Base-by-base conservation (phyloP, 2,113 vertebrate genomes). In the Chauna torquata region DNA sequence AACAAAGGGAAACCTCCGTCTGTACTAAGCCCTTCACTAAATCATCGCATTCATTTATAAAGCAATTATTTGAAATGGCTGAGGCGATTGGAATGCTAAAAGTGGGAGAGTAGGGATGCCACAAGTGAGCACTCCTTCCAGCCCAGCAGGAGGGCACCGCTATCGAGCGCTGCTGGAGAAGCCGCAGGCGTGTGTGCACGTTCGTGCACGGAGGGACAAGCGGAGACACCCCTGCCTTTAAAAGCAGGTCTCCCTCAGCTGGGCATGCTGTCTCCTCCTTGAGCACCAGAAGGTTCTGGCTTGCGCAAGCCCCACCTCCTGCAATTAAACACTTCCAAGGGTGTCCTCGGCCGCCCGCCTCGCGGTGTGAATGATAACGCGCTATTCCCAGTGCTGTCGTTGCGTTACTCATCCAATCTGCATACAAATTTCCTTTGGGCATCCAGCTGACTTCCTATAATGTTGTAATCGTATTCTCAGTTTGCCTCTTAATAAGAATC, bases 401-500 rank as follows among this genome's bases (percentile, higher is more conserved):
- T 20, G 76, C 68, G 38, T 88, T 16, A 11, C 58, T 65, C 85
- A 79, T 65, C 88, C 84, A 30, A 82, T 87, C 92, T 92, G 78
- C 95, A 94, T 40, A 34, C 52, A 94, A 82, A 95, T 64, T 92
- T 82, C 84, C 76, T 94, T 44, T 40, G 87, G 71, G 78, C 95
- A 95, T 72, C 86, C 77, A 91, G 68, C 86, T 94, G 92, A 90
- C 57, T 86, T 90, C 88, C 76, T 42, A 20, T 54, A 83, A 92
- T 20, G 18, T 15, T 27, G 66, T 4, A 70, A 28, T 14, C 22
- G 4, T 28, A 58, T 59, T 55, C 92, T 93, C 92, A 62, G 58
- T 84, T 80, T 92, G 92, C 74, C 74, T 90, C 81, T 95, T 95
- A 94, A 82, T 90, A 96, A 92, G 82, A 65, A 95, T 70, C 91